A percentile compares a stretch with the other conserved stretches of the same genome.
These are phyloP conservation scores for Apis mellifera DNA, from an alignment of 1,140 invertebrate genomes.

Conservation along the genomic window Amel_HAv3.1 CM009935.2:1563501-1564000, in stretches of 20 bases:
- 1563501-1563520: slow-evolving; percentile 80
- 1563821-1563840: too few species aligned
- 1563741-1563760: background rate
- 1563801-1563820: too few species aligned
- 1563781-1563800: background rate
- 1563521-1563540: slow-evolving; percentile 79
- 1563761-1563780: background rate
- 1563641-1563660: slow-evolving; percentile 31
- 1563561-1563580: slow-evolving; percentile 29
- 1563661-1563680: background rate
- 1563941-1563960: slow-evolving; percentile 46
- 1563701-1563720: slow-evolving; percentile 22
- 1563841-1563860: too few species aligned
- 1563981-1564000: too few species aligned
- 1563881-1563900: too few species aligned
- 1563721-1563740: background rate
- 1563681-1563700: slow-evolving; percentile 14
- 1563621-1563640: slow-evolving; percentile 32
- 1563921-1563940: slow-evolving; percentile 28
- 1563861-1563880: too few species aligned
- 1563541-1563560: slow-evolving; percentile 57
- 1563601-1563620: slow-evolving; percentile 36
- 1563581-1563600: slow-evolving; percentile 1
- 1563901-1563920: slow-evolving; percentile 41
- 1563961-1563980: slow-evolving; percentile 17